Evolutionary conservation across 2,888 invertebrate genomes (phyloP), one percentile per base, ranked within the genome.

Genomic region (Limnephilus lunatus): DNA sequence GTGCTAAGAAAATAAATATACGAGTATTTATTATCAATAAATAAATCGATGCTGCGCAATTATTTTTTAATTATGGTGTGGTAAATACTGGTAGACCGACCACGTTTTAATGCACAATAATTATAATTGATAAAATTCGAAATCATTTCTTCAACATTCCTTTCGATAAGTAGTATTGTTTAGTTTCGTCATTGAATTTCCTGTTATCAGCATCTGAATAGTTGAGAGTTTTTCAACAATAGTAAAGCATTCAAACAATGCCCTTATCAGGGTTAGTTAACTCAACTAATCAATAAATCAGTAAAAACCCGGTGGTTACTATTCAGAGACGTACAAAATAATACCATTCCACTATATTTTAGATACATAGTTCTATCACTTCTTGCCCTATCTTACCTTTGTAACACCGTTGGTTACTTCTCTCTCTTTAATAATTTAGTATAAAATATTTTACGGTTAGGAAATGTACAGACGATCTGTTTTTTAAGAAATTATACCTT

Each of bases 121-220:
- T n/a, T n/a, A 25, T 68, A 68, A 68, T n/a, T 7, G 68, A 9
- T 68, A 68, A 68, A 68, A n/a, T 1, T 5, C 5, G 5, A 53
- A 48, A 48, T 48, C 15, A 15, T 48, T 48, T 15, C 0, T 11
- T 19, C 19, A 31, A 83, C 80, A 88, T 88, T 89, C 39, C 80
- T 39, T 81, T 39, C 35, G n/a, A n/a, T 15, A 48, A 48, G 44
- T 15, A 48, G 14, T 80, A 80, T 35, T 53, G 35, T 80, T 35
- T 35, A 32, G 39, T n/a, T 44, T 86, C 35, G 14, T 31, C 15
- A 86, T 30, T 86, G 86, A 31, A 31, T 31, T 39, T 86, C 86
- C 86, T 31, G 86, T 86, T 86, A 86, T n/a, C 35, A 68, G 88
- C 15, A 68, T 19, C 68, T 68, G 39, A 89, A 35, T 25, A 32